Evolutionary conservation across 2,797 vertebrate genomes (phyloP), one percentile per base, ranked within the genome.

Genomic region (Phoebastria nigripes): DNA sequence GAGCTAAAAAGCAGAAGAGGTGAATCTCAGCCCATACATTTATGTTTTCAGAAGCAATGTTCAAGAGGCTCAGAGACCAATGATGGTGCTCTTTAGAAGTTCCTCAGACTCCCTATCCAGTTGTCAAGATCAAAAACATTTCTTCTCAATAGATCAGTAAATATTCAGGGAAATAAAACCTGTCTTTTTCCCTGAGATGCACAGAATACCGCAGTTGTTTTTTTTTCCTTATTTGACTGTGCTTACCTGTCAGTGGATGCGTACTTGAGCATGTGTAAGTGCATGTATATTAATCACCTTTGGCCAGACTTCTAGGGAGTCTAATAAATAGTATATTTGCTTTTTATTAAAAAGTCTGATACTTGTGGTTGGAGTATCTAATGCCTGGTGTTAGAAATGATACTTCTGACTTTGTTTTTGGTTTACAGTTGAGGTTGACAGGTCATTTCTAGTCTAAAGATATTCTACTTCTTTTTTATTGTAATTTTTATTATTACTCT

Each of bases 321-420:
- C 20, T 70, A 92, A 78, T 94, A 84, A 90, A 89, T 44, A 82
- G 63, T 11, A 5, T 89, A 13, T 73, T 90, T 87, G 21, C 5
- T 93, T 88, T 92, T 91, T 95, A 73, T 87, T 94, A 90, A 92
- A 83, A 82, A 71, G 26, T 80, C 44, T 51, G 70, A 42, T 72
- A 92, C 49, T 72, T 80, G 87, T 82, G 62, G 61, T 74, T 94
- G 76, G 56, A 65, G 7, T 33, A 58, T 47, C 35, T 62, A 82
- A 41, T n/a, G 37, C 41, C 17, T 65, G 46, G 51, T 42, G 19
- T 91, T 90, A 89, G 71, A 94, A 89, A 85, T 73, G 2, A 80
- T 83, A 91, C 24, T 93, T 96, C 71, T 80, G 56, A 89, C 49
- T 91, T 93, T 61, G 54, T 14, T 95, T 95, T 37, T 93, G 33